Base-by-base conservation (phyloP, 2,113 vertebrate genomes). In the Hystrix brachyura region DNA sequence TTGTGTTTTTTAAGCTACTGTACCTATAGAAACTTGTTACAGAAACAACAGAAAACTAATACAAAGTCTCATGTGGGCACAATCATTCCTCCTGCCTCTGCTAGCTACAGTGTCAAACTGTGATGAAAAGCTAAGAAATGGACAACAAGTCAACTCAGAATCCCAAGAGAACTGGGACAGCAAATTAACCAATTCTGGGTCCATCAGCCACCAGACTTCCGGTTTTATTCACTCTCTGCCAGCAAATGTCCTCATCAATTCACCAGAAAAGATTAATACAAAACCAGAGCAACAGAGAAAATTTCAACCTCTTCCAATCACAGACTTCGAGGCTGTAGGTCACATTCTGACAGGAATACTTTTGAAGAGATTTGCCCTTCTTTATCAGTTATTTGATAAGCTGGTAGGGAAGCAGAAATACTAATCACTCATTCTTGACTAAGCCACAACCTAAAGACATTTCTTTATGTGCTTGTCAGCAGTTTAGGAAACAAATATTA, bases 401-500 rank as follows among this genome's bases (percentile, higher is more conserved):
- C 27, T 87, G 17, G 7, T 14, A 72, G 21, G 27, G 48, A 92
- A 71, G 7, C 0, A 87, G 32, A 94, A 94, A 93, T 83, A 72
- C 10, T 23, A 79, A 87, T 14, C 32, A 84, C 2, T n/a, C 29
- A 64, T 69, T 85, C 82, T 71, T 62, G 83, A 53, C 57, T 82
- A 90, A 67, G 17, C 38, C 81, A 91, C 29, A 82, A 93, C 81
- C 2, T 51, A 62, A 83, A 91, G 43, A 81, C 43, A 94, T 55
- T n/a, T 81, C 43, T 67, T 93, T 48, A 64, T 32, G 7, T 65
- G 13, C 46, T 87, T 87, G 27, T 34, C 32, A 67, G 38, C 9
- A 78, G 38, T 81, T 79, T 64, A 80, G 32, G 9, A 94, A 86
- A 85, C 11, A 81, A 86, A 64, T 91, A 90, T 83, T 76, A 55